Base-by-base conservation (phyloP, 2,797 vertebrate genomes). In the Phoxinus dragarum region DNA sequence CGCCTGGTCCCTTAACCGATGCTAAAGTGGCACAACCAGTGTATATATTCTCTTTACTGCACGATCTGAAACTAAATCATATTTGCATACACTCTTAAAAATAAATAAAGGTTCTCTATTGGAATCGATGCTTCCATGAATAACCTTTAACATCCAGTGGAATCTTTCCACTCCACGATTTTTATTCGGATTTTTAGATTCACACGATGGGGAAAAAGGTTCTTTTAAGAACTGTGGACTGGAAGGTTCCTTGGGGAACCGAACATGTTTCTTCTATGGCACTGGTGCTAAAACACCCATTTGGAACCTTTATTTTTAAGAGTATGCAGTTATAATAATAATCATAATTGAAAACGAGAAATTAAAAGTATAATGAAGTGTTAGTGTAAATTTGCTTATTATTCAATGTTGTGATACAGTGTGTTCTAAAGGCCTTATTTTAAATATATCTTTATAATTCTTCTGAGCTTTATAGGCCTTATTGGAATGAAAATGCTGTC, bases 21-120 rank as follows among this genome's bases (percentile, higher is more conserved):
- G 91, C 91, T 93, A 91, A 93, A 92, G 88, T 89, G 90, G 87
- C 81, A 86, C 84, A 88, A 86, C 83, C 89, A 88, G 85, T 88
- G 78, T 79, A 44, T 79, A 64, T 78, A 88, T 88, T 82, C 61
- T 71, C 73, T 86, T 67, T 81, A 69, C 54, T 74, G 86, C 71
- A 81, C 68, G 34, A 38, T 84, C 42, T 14, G 54, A 49, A 82
- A 40, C n/a, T 36, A 82, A 74, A 52, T 0, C 10, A 85, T 71
- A 76, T 82, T 36, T 86, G 86, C 79, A 56, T 5, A n/a, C 56
- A n/a, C 56, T 59, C 56, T n/a, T 59, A n/a, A 59, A 59, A 59
- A 59, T n/a, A 59, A 21, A 52, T 4, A 23, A 59, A 12, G 56
- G 4, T 59, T 59, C 3, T 56, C 9, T 56, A 56, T 23, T 9